Conservation (phyloP, 2,797 vertebrate genomes). For the Coracias cyanogaster region DNA sequence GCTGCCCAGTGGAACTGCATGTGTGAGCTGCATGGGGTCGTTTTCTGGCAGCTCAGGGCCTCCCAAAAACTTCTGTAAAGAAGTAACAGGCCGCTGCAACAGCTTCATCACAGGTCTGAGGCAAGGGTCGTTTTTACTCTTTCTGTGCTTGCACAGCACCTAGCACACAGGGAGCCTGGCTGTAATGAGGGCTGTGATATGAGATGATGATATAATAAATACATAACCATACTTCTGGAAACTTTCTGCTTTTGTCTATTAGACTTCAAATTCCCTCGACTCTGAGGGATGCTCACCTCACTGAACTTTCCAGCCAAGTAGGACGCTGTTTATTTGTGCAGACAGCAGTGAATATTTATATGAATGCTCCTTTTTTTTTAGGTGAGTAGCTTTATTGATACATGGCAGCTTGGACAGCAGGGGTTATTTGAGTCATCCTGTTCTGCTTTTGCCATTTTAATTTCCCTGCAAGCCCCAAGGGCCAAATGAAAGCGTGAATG, state of each 20-base stretch:
- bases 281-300: not conserved
- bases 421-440: conserved; percentile 2
- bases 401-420: conserved; percentile 28
- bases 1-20: not conserved
- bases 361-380: not conserved
- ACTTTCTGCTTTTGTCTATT: not conserved
- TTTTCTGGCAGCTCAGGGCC: not conserved
- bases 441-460: conserved; percentile 47
- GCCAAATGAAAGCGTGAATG: not conserved
- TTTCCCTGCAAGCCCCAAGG: conserved; percentile 13
- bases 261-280: not conserved
- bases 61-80: not conserved
- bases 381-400: conserved; percentile 26
- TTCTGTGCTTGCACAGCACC: not conserved
- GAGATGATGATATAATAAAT: not conserved
- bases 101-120: not conserved
- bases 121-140: not conserved
- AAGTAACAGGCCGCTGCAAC: not conserved
- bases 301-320: not conserved
- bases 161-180: not conserved
- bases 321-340: not conserved
- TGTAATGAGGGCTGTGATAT: not conserved
- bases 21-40: not conserved
- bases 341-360: not conserved
- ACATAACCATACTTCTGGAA: not conserved